These are phyloP conservation scores for Ceratoteleas bidentatus DNA, from an alignment of 1,140 invertebrate genomes.

Conservation along the genomic window DNA sequence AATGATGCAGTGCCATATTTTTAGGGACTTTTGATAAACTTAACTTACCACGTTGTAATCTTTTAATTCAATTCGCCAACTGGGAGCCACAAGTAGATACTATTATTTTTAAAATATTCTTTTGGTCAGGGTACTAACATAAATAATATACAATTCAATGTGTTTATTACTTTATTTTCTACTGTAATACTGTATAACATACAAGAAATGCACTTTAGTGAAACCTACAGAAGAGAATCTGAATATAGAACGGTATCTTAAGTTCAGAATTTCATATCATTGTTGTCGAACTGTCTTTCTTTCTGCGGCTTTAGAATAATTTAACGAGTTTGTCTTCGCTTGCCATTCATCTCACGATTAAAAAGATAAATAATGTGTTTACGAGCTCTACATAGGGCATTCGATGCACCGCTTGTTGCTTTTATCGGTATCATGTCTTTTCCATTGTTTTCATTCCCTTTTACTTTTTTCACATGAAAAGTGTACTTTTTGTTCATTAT, in stretches of 20 bases:
- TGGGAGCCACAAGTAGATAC: too few relatives aligned
- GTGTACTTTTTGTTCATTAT: slow-evolving; percentile 60
- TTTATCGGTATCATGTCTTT: slow-evolving; percentile 54
- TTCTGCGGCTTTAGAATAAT: slow-evolving; percentile 72
- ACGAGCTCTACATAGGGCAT: slow-evolving; percentile 72
- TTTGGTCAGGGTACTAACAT: not conserved
- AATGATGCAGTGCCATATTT: too few relatives aligned
- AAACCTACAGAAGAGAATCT: slow-evolving; percentile 91
- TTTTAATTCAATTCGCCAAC: too few relatives aligned
- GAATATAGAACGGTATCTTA: slow-evolving; percentile 77
- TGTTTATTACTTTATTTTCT: slow-evolving; percentile 82
- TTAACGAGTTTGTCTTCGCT: slow-evolving; percentile 71
- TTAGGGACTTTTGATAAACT: too few relatives aligned
- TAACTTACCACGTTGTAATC: too few relatives aligned
- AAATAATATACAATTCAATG: slow-evolving; percentile 28
- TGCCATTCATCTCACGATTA: slow-evolving; percentile 65
- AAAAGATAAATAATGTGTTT: slow-evolving; percentile 69
- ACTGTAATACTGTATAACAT: slow-evolving; percentile 93
- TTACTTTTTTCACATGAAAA: slow-evolving; percentile 48
- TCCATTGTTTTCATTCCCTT: slow-evolving; percentile 43
- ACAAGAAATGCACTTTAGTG: slow-evolving; percentile 93
- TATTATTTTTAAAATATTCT: too few relatives aligned
- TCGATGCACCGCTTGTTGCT: slow-evolving; percentile 66
- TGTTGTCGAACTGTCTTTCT: slow-evolving; percentile 70
- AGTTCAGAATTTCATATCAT: slow-evolving; percentile 67